Conservation (phyloP, 2,888 invertebrate species). For the Chrysomela aeneicollis region DNA sequence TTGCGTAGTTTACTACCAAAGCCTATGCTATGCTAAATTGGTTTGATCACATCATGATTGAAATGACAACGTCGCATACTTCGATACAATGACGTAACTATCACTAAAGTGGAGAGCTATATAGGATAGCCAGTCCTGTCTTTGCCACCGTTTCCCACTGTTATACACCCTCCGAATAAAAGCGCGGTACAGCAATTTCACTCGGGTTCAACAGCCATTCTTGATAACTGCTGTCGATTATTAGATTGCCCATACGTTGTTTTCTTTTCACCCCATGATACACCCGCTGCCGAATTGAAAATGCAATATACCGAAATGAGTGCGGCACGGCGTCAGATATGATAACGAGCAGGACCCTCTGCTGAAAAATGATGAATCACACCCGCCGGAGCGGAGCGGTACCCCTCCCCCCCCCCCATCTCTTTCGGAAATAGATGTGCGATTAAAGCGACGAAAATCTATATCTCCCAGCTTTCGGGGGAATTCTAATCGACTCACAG, state of each 20-base stretch:
- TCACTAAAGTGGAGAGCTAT: too few relatives aligned
- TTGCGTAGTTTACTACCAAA: too few relatives aligned
- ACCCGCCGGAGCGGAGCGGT: neutral
- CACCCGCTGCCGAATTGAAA: neutral
- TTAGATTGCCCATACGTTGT: neutral
- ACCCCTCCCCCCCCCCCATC: neutral
- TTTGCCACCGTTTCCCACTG: too few relatives aligned
- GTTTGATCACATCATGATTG: too few relatives aligned
- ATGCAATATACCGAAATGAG: conserved; percentile 3
- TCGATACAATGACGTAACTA: too few relatives aligned
- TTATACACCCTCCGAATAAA: too few relatives aligned
- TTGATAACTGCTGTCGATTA: conserved; percentile 1
- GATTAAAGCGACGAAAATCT: conserved; percentile 2
- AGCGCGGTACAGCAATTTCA: neutral
- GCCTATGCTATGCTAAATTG: too few relatives aligned
- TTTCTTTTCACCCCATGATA: neutral
- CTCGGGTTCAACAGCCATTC: neutral
- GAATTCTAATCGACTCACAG: neutral
- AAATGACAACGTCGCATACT: too few relatives aligned
- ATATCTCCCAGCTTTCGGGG: neutral
- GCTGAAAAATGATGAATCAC: conserved; percentile 5
- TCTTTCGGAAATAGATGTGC: neutral
- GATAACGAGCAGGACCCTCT: neutral
- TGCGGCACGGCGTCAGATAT: neutral
- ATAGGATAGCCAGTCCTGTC: too few relatives aligned